phyloP scores from a whole-genome alignment of 1,140 invertebrate species.

The Radopholus similis region DNA sequence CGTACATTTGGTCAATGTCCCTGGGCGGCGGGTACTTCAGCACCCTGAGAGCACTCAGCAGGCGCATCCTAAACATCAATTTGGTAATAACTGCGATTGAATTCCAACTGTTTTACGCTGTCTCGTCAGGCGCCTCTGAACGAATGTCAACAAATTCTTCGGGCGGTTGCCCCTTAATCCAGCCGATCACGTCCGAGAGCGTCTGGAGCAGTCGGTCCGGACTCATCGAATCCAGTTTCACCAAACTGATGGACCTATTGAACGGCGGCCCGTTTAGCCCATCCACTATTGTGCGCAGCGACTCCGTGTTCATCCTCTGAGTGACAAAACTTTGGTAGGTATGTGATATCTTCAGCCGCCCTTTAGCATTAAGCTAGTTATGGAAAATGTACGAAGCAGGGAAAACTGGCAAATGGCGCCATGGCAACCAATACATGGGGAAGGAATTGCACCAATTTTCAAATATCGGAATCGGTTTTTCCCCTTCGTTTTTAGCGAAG shows the following conservation, averaged over 20 bases:
- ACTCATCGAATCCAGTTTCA: constrained; percentile 42
- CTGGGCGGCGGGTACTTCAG: constrained; percentile 46
- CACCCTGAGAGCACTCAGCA: constrained; percentile 41
- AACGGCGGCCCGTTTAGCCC: constrained; percentile 41
- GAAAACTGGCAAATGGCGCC: no score
- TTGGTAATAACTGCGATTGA: no score
- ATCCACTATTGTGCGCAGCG: constrained; percentile 35
- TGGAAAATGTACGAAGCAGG: no score
- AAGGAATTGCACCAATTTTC: no score
- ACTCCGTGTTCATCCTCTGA: constrained; percentile 35
- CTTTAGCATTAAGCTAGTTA: no score
- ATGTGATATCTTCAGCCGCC: no score
- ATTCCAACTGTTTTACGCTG: constrained; percentile 5
- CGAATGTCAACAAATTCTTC: constrained; percentile 37
- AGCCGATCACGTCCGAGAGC: constrained; percentile 39
- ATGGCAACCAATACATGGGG: no score
- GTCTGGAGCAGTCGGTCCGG: constrained; percentile 31
- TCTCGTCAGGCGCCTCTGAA: constrained; percentile 45
- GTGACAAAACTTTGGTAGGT: no score
- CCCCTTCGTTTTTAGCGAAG: no score
- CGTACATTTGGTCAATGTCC: constrained; percentile 47
- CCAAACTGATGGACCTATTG: constrained; percentile 28
- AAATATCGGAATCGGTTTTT: no score
- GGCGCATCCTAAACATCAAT: constrained; percentile 16
- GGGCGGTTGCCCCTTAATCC: constrained; percentile 32